phyloP scores from a whole-genome alignment of 2,888 invertebrate genomes.

The Mythimna ferrago region DNA sequence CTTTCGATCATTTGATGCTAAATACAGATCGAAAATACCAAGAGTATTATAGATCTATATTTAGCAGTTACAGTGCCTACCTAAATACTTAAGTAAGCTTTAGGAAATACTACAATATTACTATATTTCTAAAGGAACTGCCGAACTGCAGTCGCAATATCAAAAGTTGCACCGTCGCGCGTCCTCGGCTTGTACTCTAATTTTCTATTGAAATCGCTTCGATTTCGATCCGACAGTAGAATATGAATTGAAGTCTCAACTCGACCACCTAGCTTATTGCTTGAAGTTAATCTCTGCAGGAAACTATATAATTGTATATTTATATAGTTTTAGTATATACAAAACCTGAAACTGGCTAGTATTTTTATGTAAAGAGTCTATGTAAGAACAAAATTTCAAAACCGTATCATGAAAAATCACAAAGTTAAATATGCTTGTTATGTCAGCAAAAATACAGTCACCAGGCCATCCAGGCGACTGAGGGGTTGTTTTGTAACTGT shows the following conservation, averaged over 20 bases:
- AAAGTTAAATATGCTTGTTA: too few species aligned
- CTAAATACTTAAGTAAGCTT: background rate
- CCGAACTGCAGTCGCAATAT: background rate
- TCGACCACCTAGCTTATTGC: background rate
- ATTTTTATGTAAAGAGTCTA: too few species aligned
- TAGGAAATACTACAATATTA: background rate
- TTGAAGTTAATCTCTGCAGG: background rate
- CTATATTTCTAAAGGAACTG: too few species aligned
- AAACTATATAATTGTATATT: background rate
- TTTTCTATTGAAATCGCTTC: background rate
- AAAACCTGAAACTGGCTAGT: too few species aligned
- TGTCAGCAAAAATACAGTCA: too few species aligned
- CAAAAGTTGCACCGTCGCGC: background rate
- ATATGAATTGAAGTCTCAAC: background rate
- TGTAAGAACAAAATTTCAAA: too few species aligned
- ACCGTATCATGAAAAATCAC: too few species aligned
- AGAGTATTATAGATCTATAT: too few species aligned
- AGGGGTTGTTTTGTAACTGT: too few species aligned
- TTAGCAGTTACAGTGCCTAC: too few species aligned
- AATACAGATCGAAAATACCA: too few species aligned
- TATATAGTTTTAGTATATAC: background rate
- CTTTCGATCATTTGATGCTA: background rate
- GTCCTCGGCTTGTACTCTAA: background rate
- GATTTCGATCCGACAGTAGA: background rate
- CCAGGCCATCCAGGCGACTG: too few species aligned